Evolutionary conservation across 1,140 invertebrate species (phyloP).

Genomic region (Holotrichia oblita): DNA sequence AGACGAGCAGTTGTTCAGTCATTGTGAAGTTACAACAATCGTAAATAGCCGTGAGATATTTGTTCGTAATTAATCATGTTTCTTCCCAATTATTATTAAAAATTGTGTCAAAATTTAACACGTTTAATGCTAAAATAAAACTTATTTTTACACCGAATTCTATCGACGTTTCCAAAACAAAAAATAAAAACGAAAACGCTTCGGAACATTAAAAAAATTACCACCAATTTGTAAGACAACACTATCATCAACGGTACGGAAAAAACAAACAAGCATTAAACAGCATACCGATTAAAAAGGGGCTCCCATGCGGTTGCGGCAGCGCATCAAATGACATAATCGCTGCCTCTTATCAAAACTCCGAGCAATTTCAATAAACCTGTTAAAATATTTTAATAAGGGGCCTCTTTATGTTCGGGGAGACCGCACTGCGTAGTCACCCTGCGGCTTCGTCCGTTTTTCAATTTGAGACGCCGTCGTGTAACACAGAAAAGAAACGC

Average conservation of each 20-base stretch:
- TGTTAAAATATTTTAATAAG: constrained; percentile 22
- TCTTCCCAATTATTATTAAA: too few relatives aligned
- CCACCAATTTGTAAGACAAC: not conserved
- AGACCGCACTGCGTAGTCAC: not conserved
- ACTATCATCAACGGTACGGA: not conserved
- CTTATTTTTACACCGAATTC: too few relatives aligned
- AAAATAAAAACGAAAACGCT: too few relatives aligned
- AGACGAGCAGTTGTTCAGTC: too few relatives aligned
- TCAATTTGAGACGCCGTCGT: constrained; percentile 6
- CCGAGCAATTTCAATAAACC: constrained; percentile 20
- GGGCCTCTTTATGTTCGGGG: not conserved
- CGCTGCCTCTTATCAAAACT: not conserved
- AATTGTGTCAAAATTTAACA: too few relatives aligned
- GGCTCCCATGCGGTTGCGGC: not conserved
- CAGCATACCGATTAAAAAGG: not conserved
- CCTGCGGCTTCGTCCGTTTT: not conserved
- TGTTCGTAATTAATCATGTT: too few relatives aligned
- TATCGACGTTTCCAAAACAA: too few relatives aligned
- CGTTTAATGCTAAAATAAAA: too few relatives aligned
- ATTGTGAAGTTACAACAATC: too few relatives aligned
- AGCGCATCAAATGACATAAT: not conserved
- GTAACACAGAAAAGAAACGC: not conserved
- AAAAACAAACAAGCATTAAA: not conserved
- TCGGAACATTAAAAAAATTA: not conserved
- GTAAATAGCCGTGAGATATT: too few relatives aligned